Evolutionary conservation across 1,140 invertebrate genomes (phyloP), one percentile per base, ranked within the genome.

Genomic region (Acromyrmex heyeri): DNA sequence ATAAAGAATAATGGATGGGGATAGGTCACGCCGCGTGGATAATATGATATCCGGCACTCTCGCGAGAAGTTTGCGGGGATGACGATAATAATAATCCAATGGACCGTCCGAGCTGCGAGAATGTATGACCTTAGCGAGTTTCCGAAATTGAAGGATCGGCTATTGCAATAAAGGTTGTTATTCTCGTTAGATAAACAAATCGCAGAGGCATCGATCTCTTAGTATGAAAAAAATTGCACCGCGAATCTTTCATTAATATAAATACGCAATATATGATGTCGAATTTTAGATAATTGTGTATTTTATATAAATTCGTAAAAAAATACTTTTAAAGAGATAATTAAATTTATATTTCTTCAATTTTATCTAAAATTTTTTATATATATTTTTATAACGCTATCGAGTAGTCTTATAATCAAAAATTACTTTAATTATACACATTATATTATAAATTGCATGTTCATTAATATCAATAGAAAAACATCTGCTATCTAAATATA

Each of bases 1-100:
- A 95, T 95, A 94, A 94, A 94, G 94, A 94, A 93, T 95, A 94
- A 95, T 94, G 93, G 93, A 94, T 91, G 87, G 89, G 88, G 87
- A 62, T 82, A 73, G 88, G 88, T 77, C 89, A 89, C 89, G 88
- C 92, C 90, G 88, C 86, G 85, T 86, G 90, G 88, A 92, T 94
- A 91, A 93, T 93, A 93, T 94, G 92, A 93, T 90, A 92, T 91
- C 91, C 93, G 91, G 86, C 86, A 86, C 83, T 88, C 85, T 82
- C 73, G 69, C 86, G 61, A 82, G 57, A 64, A 73, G 72, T 86
- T 70, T 76, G 27, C 70, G 44, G 53, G 59, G 53, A 88, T 90
- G 76, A 90, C 81, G 86, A 90, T 82, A 70, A 87, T 90, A 86
- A 91, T 90, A 91, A 91, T 67, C 90, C 69, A 69, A 50, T 44